These are phyloP conservation scores for Myripristis murdjan DNA, from an alignment of 2,797 vertebrate genomes.

Conservation along the genomic window DNA sequence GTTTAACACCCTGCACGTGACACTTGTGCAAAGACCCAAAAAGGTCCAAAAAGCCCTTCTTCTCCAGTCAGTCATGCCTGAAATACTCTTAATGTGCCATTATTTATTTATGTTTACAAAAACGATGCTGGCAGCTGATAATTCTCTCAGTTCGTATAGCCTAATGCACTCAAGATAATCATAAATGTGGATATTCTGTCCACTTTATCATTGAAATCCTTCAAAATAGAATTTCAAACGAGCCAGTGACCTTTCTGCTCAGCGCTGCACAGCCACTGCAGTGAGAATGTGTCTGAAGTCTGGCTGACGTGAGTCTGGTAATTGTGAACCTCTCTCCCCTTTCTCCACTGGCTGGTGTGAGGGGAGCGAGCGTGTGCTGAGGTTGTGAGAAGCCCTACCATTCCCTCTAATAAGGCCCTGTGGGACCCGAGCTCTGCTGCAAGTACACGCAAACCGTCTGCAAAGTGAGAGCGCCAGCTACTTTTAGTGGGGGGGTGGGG, in stretches of 20 bases:
- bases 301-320: constrained; percentile 60
- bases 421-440: constrained; percentile 76
- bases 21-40: not conserved
- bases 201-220: constrained; percentile 45
- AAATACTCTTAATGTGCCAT: constrained; percentile 16
- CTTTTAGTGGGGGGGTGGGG: constrained; percentile 33
- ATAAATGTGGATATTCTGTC: constrained; percentile 19
- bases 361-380: constrained; percentile 63
- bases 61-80: constrained; percentile 1
- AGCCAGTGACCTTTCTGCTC: constrained; percentile 65
- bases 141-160: not conserved
- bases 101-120: not conserved
- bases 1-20: no score
- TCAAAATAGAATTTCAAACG: constrained; percentile 62
- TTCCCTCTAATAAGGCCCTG: constrained; percentile 82
- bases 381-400: constrained; percentile 72
- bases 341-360: constrained; percentile 66
- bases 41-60: not conserved
- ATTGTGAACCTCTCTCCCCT: constrained; percentile 70
- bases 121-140: constrained; percentile 16
- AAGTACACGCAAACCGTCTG: constrained; percentile 70
- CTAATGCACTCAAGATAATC: not conserved
- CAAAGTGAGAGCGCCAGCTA: constrained; percentile 66
- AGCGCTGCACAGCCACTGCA: constrained; percentile 63
- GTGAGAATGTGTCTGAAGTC: constrained; percentile 61